phyloP scores from a whole-genome alignment of 1,140 invertebrate genomes.

The Andricus grossulariae region DNA sequence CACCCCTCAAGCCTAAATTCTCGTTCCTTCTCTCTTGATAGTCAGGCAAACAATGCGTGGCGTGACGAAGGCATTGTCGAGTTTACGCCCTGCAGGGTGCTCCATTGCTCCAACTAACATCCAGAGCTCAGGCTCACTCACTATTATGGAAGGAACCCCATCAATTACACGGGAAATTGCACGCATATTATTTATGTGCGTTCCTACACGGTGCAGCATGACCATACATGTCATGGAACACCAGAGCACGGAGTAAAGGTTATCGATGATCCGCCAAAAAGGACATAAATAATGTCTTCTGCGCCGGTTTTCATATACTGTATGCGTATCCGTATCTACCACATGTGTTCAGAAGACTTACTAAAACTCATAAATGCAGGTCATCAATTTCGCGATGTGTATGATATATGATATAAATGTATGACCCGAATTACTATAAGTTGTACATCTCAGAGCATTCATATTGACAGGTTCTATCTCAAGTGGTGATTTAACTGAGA shows the following conservation, averaged over 20 bases:
- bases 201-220: conserved; percentile 12
- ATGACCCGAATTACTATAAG: too few relatives aligned
- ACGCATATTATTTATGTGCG: conserved; percentile 69
- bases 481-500: too few relatives aligned
- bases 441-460: too few relatives aligned
- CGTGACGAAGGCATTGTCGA: conserved; percentile 72
- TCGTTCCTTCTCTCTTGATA: conserved; percentile 20
- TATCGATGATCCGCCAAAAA: conserved; percentile 42
- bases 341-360: background rate
- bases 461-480: too few relatives aligned
- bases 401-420: too few relatives aligned
- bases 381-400: too few relatives aligned
- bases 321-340: background rate
- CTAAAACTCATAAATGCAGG: background rate
- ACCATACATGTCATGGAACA: conserved; percentile 29
- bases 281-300: conserved; percentile 38
- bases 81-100: conserved; percentile 70
- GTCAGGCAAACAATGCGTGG: conserved; percentile 68
- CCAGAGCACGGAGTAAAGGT: conserved; percentile 28
- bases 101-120: conserved; percentile 58
- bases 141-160: conserved; percentile 65
- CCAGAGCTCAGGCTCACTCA: conserved; percentile 39
- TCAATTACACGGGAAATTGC: conserved; percentile 74
- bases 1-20: background rate
- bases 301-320: background rate